These are phyloP conservation scores for Cryptoblepharus egeriae DNA, from an alignment of 2,797 vertebrate species.

Conservation along the genomic window DNA sequence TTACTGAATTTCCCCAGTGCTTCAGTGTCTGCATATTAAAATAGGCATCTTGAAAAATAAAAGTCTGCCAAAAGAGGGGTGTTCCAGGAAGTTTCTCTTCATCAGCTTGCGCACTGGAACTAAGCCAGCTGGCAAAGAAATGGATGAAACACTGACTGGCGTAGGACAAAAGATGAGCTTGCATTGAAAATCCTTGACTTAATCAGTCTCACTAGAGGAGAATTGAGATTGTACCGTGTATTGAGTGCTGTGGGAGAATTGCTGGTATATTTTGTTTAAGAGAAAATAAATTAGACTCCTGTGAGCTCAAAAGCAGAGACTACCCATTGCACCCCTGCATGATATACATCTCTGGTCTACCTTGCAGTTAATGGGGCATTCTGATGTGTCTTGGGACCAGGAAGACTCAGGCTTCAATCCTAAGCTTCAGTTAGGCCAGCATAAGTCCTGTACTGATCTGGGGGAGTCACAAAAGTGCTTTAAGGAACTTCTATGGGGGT, in stretches of 20 bases:
- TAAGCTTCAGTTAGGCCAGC: too few species aligned
- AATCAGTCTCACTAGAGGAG: conserved; percentile 20
- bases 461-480: too few species aligned
- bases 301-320: too few species aligned
- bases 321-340: too few species aligned
- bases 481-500: too few species aligned
- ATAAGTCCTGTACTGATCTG: too few species aligned
- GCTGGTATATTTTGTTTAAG: background rate
- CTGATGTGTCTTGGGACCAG: too few species aligned
- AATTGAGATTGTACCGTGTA: background rate
- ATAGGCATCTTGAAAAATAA: conserved; percentile 29
- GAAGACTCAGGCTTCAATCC: too few species aligned
- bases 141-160: conserved; percentile 33
- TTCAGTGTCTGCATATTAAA: conserved; percentile 22
- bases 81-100: conserved; percentile 48
- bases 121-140: conserved; percentile 57
- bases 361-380: too few species aligned
- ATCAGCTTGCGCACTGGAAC: conserved; percentile 17
- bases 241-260: background rate
- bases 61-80: background rate
- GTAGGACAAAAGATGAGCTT: conserved; percentile 42
- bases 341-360: too few species aligned
- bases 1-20: background rate
- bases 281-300: background rate
- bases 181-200: conserved; percentile 42